Evolutionary conservation across 2,888 invertebrate genomes (phyloP).

Genomic region (Leptopilina syphax): DNA sequence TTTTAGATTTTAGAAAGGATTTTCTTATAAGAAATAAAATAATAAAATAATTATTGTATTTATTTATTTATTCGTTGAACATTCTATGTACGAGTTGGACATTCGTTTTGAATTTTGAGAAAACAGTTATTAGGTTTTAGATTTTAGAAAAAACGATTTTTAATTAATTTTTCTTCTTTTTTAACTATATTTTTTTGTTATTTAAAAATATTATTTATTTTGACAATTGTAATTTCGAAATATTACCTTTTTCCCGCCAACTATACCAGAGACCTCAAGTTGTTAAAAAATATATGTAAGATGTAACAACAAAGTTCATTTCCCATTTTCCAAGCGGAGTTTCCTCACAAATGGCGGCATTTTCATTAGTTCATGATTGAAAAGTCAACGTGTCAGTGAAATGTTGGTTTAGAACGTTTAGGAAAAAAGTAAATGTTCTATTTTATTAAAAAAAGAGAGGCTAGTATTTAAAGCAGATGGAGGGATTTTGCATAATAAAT

Average conservation of each 20-base stretch:
- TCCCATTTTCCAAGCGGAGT: background rate
- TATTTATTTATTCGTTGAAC: no score
- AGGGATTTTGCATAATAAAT: background rate
- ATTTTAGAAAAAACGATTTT: no score
- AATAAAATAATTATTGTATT: no score
- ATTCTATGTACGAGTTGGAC: no score
- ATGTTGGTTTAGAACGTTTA: constrained; percentile 4
- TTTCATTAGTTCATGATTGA: background rate
- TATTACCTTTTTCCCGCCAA: background rate
- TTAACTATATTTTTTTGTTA: no score
- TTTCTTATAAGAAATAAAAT: no score
- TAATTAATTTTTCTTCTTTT: no score
- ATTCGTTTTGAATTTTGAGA: no score
- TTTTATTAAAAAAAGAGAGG: background rate
- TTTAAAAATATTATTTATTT: no score
- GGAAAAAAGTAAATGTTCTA: background rate
- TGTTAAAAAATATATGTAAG: background rate
- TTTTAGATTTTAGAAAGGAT: no score
- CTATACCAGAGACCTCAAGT: background rate
- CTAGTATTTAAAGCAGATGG: background rate
- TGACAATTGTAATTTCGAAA: background rate
- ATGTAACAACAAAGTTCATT: background rate
- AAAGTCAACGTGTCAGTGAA: constrained; percentile 19
- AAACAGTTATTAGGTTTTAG: no score
- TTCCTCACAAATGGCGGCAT: background rate